Evolutionary conservation across 2,113 vertebrate species (phyloP), one percentile per base, ranked within the genome.

Genomic region (Paramormyrops kingsleyae): DNA sequence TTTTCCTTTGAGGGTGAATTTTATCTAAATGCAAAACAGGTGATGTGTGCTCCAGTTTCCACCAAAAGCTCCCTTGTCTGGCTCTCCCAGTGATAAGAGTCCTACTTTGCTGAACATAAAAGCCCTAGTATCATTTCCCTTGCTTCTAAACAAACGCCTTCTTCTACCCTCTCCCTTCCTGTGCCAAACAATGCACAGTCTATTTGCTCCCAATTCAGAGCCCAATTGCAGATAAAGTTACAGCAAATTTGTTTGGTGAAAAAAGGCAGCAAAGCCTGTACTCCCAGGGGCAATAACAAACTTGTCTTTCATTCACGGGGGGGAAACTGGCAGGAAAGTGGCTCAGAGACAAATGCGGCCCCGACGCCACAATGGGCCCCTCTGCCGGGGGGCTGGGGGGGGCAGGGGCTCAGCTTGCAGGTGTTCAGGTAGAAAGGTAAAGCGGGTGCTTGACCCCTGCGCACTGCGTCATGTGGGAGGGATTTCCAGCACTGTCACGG

Each of bases 231-330:
- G 97, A 98, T 99, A 97, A 98, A 98, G 97, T 99, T 99, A 98
- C 98, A 96, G 96, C 97, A 98, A 99, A 99, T 99, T 99, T 99
- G 98, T 99, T 99, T 99, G 97, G 97, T 97, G 96, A 96, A 96
- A 62, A 97, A 98, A 98, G 95, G 96, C 96, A 97, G 97, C 95
- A 96, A 97, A 96, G 97, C 97, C 95, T 97, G 95, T 93, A 94
- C 97, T 98, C 97, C 96, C 95, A 89, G 88, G 97, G 97, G 97
- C 96, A 97, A 97, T 95, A 97, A 97, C 97, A 97, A 95, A 95
- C 96, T 97, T 95, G 96, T 97, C 96, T 97, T 96, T 96, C 96
- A 96, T 96, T 96, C 96, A 96, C 93, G 95, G 94, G 91, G 52
- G 52, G 59, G 94, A 94, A 95, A 95, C 96, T 92, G 95, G 97